phyloP scores from a whole-genome alignment of 1,140 invertebrate species.

The Elysia chlorotica region DNA sequence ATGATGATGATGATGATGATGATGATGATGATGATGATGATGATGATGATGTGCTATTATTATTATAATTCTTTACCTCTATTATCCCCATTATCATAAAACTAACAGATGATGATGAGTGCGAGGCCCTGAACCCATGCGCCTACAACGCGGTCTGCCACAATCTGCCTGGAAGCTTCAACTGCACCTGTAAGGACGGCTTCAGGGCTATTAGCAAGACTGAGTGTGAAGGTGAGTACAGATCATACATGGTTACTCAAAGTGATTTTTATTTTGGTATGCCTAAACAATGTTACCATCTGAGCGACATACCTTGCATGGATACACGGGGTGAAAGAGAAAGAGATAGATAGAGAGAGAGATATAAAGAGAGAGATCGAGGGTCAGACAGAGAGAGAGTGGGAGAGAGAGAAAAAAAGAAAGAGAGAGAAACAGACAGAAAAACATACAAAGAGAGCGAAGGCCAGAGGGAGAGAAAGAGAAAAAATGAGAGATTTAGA shows the following conservation, averaged over 20 bases:
- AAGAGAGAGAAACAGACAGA: no score
- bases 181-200: constrained; percentile 43
- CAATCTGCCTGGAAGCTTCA: constrained; percentile 41
- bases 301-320: no score
- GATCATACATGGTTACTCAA: background rate
- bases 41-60: constrained; percentile 14
- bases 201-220: constrained; percentile 30
- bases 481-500: background rate
- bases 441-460: no score
- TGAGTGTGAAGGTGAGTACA: constrained; percentile 31
- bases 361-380: no score
- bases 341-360: background rate
- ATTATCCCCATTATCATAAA: no score
- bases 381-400: background rate
- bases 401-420: background rate
- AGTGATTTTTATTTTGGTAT: background rate
- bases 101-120: constrained; percentile 52
- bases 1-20: constrained; percentile 20
- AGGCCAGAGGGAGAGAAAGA: background rate
- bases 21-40: constrained; percentile 20
- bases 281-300: background rate
- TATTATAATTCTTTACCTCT: no score
- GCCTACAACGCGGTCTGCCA: constrained; percentile 36
- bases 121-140: constrained; percentile 29
- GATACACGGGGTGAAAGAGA: background rate